Base-by-base conservation (phyloP, 1,140 invertebrate species). In the Drosophila virilis region DNA sequence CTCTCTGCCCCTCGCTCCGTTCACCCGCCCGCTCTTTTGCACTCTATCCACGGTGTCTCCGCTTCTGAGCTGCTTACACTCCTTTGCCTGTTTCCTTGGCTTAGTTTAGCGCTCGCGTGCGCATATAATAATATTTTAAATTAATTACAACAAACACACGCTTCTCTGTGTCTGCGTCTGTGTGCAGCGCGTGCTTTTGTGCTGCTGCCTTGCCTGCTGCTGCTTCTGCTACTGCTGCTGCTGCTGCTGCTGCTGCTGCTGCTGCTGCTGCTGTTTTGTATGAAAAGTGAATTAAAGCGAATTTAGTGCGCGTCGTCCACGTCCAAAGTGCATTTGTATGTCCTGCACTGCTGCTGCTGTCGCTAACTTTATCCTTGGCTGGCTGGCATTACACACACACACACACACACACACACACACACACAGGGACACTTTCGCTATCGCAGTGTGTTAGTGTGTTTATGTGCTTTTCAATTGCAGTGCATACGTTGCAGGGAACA, bases 111-210 rank as follows among this genome's bases (percentile, higher is more conserved):
- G 84, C 73, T 86, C 83, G 83, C 77, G 83, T 84, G 80, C 73
- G 88, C 80, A 80, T 89, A 80, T 89, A 90, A 89, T 89, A 89
- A 89, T 89, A 89, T 89, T 89, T 89, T 89, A 89, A 89, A 89
- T 89, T 89, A 89, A 89, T 89, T 89, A 89, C 84, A 89, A 89
- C 84, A 89, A 89, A 89, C 84, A 89, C 78, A 74, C 62, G 79
- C 80, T 89, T 59, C 48, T 51, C 50, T 57, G 17, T 45, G 55
- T 64, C n/a, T n/a, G 38, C 58, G 61, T 60, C 69, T 71, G 58
- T 75, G 70, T 80, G 74, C 10, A 64, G 77, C 72, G 80, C 83
- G 84, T 86, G 83, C 83, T 86, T 86, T 88, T 88, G 76, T 88
- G 80, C 73, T 57, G 40, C 40, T 55, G 35, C 12, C 54, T 51